These are phyloP conservation scores for Griposia aprilina DNA, from an alignment of 2,888 invertebrate genomes.

Conservation along the genomic window DNA sequence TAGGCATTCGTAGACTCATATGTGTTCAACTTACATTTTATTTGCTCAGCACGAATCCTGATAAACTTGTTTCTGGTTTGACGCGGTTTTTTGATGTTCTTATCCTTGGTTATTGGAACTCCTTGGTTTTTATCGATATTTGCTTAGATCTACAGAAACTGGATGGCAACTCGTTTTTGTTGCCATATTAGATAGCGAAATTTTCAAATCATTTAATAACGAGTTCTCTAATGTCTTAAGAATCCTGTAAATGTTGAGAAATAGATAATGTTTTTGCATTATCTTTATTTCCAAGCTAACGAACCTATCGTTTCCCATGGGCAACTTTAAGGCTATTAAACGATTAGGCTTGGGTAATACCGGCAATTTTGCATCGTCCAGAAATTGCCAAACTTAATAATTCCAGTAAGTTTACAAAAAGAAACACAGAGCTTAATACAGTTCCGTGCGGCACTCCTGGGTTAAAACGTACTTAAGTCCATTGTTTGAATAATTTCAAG, in stretches of 20 bases:
- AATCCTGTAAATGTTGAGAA: background rate
- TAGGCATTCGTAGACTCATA: slow-evolving; percentile 28
- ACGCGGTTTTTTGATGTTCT: slow-evolving; percentile 22
- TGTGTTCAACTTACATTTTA: slow-evolving; percentile 27
- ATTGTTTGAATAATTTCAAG: slow-evolving; percentile 1
- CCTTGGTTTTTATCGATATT: slow-evolving; percentile 37
- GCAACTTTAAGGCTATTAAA: background rate
- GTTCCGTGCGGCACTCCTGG: slow-evolving; percentile 32
- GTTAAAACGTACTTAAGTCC: background rate
- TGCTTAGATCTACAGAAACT: slow-evolving; percentile 32
- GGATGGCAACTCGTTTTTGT: slow-evolving; percentile 23
- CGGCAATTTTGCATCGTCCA: background rate
- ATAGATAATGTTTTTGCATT: background rate
- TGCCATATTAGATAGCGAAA: background rate
- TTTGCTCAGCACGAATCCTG: slow-evolving; percentile 27
- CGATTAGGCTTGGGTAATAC: background rate
- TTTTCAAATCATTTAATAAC: slow-evolving; percentile 6
- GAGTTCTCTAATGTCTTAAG: background rate
- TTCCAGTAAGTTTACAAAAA: background rate
- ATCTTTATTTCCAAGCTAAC: background rate
- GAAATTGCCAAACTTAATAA: background rate
- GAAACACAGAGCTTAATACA: slow-evolving; percentile 17
- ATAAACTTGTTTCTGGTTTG: slow-evolving; percentile 51
- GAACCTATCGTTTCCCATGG: background rate
- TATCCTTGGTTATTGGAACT: slow-evolving; percentile 50